Evolutionary conservation across 2,797 vertebrate species (phyloP), one percentile per base, ranked within the genome.

Genomic region (Natrix natrix): DNA sequence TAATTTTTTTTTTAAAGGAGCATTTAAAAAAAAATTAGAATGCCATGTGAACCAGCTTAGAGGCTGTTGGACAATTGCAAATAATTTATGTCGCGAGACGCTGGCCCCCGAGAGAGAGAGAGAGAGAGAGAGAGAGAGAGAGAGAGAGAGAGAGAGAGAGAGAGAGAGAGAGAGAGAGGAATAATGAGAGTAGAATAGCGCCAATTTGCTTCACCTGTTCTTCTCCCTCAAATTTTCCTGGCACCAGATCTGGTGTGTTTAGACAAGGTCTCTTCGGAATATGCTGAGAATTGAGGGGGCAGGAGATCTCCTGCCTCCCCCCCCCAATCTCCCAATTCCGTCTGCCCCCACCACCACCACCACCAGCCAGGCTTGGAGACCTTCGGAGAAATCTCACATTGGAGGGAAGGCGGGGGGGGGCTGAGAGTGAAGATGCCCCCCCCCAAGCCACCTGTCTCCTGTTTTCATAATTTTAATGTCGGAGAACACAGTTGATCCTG

Each of bases 141-240:
- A 86, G 94, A 17, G 14, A 16, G 16, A 13, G 56, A 55, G 55
- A 55, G 55, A 10, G 24, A 1, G 63, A 22, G 95, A 56, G 96
- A 86, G 94, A 17, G 14, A 16, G 16, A 13, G 56, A 55, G 55
- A 55, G 55, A 10, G 95, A 54, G 96, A 66, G 94, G 55, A 0
- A 3, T 91, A 86, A 86, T 93, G 90, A 28, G 93, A 88, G 32
- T 56, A 43, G 94, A 60, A 63, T n/a, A 6, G 8, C 4, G 78
- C 78, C 10, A 93, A 56, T 90, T 1, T 54, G 66, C 74, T 91
- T 96, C 96, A 96, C 96, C 97, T 96, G 97, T 95, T 95, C 91
- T 87, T 43, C 89, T 90, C 52, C 93, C 16, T 94, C 95, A 93
- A 86, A 88, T 96, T 37, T 87, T 93, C 87, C 94, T 86, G 96